Evolutionary conservation across 2,797 vertebrate genomes (phyloP).

Genomic region (Spinibarbus caldwelli): DNA sequence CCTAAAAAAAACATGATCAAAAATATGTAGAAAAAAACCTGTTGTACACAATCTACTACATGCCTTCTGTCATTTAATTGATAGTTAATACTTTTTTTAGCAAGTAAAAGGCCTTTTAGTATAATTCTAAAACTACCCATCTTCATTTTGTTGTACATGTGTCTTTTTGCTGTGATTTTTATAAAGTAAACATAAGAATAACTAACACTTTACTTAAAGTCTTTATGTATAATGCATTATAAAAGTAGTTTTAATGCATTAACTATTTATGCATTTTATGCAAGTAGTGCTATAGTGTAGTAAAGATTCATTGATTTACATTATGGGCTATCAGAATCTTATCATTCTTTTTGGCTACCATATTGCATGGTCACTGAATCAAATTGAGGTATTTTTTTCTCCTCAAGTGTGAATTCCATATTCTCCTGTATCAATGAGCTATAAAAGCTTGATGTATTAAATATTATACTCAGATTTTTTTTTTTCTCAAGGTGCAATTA

Average conservation of each 20-base stretch:
- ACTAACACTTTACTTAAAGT: no score
- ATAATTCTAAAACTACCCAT: background rate
- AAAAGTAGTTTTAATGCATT: no score
- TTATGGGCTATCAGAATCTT: background rate
- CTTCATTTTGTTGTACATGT: background rate
- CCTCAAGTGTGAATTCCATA: background rate
- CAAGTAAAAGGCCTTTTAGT: background rate
- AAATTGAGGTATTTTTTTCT: fast-evolving
- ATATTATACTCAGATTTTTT: background rate
- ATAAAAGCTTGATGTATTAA: background rate
- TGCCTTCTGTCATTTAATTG: background rate
- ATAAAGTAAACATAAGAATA: background rate
- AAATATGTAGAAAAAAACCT: background rate
- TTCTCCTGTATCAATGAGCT: background rate
- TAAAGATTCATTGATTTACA: background rate
- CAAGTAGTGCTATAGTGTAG: background rate
- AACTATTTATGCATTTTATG: background rate
- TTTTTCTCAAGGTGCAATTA: background rate
- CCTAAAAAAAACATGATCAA: background rate
- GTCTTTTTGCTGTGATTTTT: no score
- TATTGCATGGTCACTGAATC: background rate
- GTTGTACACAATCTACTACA: background rate
- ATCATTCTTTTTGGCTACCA: background rate
- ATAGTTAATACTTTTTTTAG: background rate
- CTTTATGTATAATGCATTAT: no score